Conservation (phyloP, 2,797 vertebrate genomes). For the Schizopygopsis malacanthus region DNA sequence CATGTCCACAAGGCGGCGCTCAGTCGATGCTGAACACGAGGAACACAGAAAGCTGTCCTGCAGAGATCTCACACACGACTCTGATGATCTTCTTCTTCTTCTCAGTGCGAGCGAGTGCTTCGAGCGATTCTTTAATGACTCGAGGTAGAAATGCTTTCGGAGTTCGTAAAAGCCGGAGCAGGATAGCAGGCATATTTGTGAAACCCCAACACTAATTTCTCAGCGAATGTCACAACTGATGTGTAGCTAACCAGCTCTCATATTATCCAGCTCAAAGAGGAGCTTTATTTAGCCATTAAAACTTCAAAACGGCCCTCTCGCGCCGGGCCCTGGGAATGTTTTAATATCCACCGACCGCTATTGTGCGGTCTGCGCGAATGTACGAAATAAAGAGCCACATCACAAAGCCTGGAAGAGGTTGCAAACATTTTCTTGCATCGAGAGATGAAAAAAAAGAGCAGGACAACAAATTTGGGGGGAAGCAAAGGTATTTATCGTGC, state of each 20-base stretch:
- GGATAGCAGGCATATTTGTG: slow-evolving; percentile 72
- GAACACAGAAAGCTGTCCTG: not conserved
- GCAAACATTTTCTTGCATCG: slow-evolving; percentile 80
- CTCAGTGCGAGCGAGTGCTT: not conserved
- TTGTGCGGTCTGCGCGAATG: slow-evolving; percentile 80
- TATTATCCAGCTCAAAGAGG: slow-evolving; percentile 77
- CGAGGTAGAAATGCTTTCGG: slow-evolving; percentile 64
- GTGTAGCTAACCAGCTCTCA: slow-evolving; percentile 72
- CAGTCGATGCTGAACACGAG: not conserved
- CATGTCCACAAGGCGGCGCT: slow-evolving; percentile 52
- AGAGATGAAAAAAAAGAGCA: slow-evolving; percentile 62
- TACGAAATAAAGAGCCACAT: slow-evolving; percentile 85
- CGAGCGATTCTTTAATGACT: slow-evolving; percentile 28
- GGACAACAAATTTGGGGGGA: slow-evolving; percentile 80
- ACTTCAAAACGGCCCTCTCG: slow-evolving; percentile 72
- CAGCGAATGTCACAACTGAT: slow-evolving; percentile 65
- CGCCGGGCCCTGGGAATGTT: slow-evolving; percentile 77
- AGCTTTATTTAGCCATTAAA: slow-evolving; percentile 83
- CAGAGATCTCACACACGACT: not conserved
- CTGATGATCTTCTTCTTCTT: slow-evolving; percentile 1
- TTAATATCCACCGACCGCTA: slow-evolving; percentile 83
- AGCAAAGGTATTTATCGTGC: slow-evolving; percentile 80
- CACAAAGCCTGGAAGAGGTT: slow-evolving; percentile 75
- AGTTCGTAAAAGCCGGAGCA: slow-evolving; percentile 54
- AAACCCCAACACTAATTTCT: slow-evolving; percentile 76